These are phyloP conservation scores for Centropristis striata DNA, from an alignment of 2,113 vertebrate genomes.

Conservation along the genomic window DNA sequence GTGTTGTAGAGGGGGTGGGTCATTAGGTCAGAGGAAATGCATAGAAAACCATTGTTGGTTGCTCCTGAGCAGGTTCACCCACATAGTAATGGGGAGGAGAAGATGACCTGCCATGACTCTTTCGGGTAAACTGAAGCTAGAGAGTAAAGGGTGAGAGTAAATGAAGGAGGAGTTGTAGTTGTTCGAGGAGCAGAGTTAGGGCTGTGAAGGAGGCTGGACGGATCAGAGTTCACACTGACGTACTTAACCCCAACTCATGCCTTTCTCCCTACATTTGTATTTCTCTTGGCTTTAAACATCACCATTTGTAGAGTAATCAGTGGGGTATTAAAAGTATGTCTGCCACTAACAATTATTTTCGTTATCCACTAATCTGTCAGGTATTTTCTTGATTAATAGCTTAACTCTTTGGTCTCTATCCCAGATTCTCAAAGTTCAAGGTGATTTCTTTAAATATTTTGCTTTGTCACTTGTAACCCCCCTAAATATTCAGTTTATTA, in stretches of 20 bases:
- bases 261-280: background rate
- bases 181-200: slow-evolving; percentile 10
- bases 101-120: slow-evolving; percentile 57
- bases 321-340: too few relatives aligned
- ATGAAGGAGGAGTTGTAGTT: slow-evolving; percentile 36
- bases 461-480: too few relatives aligned
- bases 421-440: too few relatives aligned
- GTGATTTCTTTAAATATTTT: too few relatives aligned
- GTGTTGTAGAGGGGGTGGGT: slow-evolving; percentile 1
- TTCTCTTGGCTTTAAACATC: background rate
- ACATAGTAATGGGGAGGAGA: slow-evolving; percentile 41
- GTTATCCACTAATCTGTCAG: too few relatives aligned
- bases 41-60: slow-evolving; percentile 50
- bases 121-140: background rate
- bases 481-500: too few relatives aligned
- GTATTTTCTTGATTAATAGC: too few relatives aligned
- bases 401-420: too few relatives aligned
- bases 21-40: slow-evolving; percentile 62
- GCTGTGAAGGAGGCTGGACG: slow-evolving; percentile 17
- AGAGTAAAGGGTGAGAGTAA: slow-evolving; percentile 37
- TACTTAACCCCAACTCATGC: background rate
- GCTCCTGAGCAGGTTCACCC: slow-evolving; percentile 40
- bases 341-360: too few relatives aligned
- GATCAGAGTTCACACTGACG: slow-evolving; percentile 17
- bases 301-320: background rate